A percentile compares a stretch with the other conserved stretches of the same genome.
These are phyloP conservation scores for Trinectes maculatus DNA, from an alignment of 2,113 vertebrate species.

Conservation along the genomic window DNA sequence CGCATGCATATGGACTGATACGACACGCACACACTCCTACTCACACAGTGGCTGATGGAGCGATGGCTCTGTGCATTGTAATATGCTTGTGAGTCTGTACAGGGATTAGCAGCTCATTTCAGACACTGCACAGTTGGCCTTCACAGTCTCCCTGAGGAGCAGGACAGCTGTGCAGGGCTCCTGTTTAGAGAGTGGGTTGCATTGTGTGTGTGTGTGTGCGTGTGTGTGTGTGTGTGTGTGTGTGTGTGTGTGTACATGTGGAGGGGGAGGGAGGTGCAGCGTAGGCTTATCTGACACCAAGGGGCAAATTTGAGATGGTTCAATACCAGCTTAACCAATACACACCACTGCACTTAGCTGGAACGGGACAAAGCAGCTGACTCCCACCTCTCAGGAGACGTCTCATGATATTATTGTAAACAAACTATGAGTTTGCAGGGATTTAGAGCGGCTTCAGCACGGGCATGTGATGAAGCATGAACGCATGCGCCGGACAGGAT, in stretches of 20 bases:
- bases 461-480: conserved; percentile 44
- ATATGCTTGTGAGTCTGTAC: conserved; percentile 73
- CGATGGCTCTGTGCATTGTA: conserved; percentile 65
- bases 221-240: conserved; percentile 20
- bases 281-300: conserved; percentile 75
- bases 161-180: conserved; percentile 68
- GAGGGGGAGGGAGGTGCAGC: neutral
- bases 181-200: conserved; percentile 41
- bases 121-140: conserved; percentile 75
- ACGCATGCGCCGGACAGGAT: conserved; percentile 43
- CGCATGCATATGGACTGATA: conserved; percentile 31
- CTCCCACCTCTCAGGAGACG: conserved; percentile 54
- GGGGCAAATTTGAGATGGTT: conserved; percentile 75
- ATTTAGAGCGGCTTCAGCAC: conserved; percentile 55
- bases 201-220: conserved; percentile 27
- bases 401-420: conserved; percentile 71
- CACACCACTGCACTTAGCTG: conserved; percentile 70
- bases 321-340: conserved; percentile 72
- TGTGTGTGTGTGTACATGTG: neutral
- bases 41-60: conserved; percentile 46
- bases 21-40: conserved; percentile 12
- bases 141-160: conserved; percentile 65
- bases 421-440: conserved; percentile 64
- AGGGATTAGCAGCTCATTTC: conserved; percentile 82
- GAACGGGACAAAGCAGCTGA: conserved; percentile 62